A percentile compares a stretch with the other conserved stretches of the same genome.
Evolutionary conservation across 2,888 invertebrate genomes (phyloP).

Genomic region (Metalampra italica): DNA sequence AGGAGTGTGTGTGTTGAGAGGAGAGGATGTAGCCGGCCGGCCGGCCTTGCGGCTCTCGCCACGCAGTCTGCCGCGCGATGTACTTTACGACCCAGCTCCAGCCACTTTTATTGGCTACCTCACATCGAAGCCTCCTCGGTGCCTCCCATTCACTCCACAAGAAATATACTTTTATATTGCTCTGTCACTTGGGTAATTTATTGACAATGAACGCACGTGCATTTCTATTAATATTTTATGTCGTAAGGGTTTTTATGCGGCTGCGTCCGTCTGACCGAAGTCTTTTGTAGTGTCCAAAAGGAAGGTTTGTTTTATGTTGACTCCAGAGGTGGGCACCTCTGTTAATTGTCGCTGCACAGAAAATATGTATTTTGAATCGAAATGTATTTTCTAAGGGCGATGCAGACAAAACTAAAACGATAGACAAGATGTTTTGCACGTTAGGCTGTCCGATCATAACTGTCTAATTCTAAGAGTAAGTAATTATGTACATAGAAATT

Average conservation of each 20-base stretch:
- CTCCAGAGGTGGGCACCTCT: constrained; percentile 32
- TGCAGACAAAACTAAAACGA: no score
- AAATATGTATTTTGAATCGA: no score
- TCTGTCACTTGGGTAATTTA: constrained; percentile 77
- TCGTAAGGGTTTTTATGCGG: constrained; percentile 64
- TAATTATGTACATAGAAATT: no score
- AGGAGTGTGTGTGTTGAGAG: constrained; percentile 10
- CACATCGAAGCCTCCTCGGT: constrained; percentile 69
- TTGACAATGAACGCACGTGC: constrained; percentile 78
- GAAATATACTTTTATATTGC: constrained; percentile 77
- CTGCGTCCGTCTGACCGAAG: constrained; percentile 39
- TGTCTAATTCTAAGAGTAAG: no score
- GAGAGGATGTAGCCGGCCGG: constrained; percentile 27
- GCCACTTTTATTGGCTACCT: constrained; percentile 77
- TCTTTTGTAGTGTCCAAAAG: constrained; percentile 53
- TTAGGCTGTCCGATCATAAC: no score
- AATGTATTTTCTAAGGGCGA: no score
- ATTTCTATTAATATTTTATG: constrained; percentile 79
- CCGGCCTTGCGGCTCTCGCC: constrained; percentile 53
- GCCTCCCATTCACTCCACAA: constrained; percentile 76
- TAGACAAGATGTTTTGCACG: no score
- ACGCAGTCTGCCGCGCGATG: constrained; percentile 72
- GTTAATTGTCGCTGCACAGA: constrained; percentile 37
- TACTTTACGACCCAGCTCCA: constrained; percentile 69
- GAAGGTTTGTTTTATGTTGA: constrained; percentile 66